phyloP scores from a whole-genome alignment of 2,113 vertebrate genomes.

The Nerophis ophidion region DNA sequence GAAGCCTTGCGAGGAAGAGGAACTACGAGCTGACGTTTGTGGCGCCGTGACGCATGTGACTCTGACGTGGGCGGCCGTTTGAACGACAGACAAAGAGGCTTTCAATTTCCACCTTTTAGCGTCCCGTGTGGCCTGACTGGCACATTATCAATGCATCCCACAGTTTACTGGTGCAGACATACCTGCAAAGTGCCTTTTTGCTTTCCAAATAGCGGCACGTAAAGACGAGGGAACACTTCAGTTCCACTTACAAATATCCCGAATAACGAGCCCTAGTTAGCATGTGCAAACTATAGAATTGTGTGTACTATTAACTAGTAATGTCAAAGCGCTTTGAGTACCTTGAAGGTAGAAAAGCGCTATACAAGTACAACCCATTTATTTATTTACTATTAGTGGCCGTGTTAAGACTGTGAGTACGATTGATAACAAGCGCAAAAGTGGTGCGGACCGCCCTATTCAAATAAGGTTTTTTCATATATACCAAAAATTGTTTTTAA shows the following conservation, averaged over 20 bases:
- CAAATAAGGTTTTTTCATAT: neutral
- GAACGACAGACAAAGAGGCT: conserved; percentile 20
- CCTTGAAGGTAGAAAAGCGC: too few relatives aligned
- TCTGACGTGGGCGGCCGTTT: conserved; percentile 26
- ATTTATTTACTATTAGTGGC: too few relatives aligned
- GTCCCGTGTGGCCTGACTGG: conserved; percentile 10
- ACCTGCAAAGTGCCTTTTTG: conserved; percentile 7
- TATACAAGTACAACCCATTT: too few relatives aligned
- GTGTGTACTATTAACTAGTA: too few relatives aligned
- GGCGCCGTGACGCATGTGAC: conserved; percentile 23
- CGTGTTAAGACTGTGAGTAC: too few relatives aligned
- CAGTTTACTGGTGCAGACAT: neutral
- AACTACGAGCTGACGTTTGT: conserved; percentile 5
- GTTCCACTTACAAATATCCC: neutral
- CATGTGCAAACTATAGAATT: too few relatives aligned
- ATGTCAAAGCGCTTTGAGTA: too few relatives aligned
- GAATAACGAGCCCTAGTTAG: too few relatives aligned
- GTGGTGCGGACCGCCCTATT: neutral
- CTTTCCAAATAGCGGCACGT: conserved; percentile 3
- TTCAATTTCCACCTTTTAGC: conserved; percentile 21
- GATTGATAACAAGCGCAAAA: too few relatives aligned
- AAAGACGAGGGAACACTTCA: conserved; percentile 7
- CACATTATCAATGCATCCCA: conserved; percentile 10
- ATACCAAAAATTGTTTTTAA: too few relatives aligned
- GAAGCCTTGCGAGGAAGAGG: conserved; percentile 10